These are phyloP conservation scores for Sturnus vulgaris DNA, from an alignment of 2,113 vertebrate species.

Conservation along the genomic window DNA sequence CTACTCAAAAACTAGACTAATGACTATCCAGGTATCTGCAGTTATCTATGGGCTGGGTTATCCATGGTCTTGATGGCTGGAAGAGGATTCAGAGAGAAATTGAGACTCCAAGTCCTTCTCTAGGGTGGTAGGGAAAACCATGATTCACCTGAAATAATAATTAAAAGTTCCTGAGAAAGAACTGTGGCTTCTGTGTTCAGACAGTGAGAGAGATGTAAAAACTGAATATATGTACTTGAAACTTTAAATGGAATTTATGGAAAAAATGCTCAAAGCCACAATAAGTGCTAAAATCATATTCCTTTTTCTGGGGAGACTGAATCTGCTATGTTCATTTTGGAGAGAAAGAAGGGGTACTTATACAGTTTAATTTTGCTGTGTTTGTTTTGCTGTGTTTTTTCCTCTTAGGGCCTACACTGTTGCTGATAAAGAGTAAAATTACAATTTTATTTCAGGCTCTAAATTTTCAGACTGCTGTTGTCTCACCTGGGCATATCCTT, in stretches of 20 bases:
- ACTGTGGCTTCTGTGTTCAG: background rate
- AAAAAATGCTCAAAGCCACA: background rate
- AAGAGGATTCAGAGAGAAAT: background rate
- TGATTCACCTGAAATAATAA: background rate
- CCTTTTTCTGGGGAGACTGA: background rate
- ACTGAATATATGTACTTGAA: background rate
- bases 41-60: background rate
- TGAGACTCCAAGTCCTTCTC: background rate
- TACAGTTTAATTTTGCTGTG: background rate
- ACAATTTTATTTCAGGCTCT: conserved; percentile 27
- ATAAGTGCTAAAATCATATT: background rate
- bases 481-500: background rate
- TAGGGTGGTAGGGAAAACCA: background rate
- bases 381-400: background rate
- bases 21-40: background rate
- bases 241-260: background rate
- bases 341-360: background rate
- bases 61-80: background rate
- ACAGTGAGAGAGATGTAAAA: background rate
- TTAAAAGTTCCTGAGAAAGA: background rate
- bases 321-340: background rate
- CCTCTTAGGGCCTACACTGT: background rate
- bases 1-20: background rate
- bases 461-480: background rate
- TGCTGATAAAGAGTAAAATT: conserved; percentile 18